Conservation (phyloP, 2,888 invertebrate species). For the Lasioglossum calceatum region DNA sequence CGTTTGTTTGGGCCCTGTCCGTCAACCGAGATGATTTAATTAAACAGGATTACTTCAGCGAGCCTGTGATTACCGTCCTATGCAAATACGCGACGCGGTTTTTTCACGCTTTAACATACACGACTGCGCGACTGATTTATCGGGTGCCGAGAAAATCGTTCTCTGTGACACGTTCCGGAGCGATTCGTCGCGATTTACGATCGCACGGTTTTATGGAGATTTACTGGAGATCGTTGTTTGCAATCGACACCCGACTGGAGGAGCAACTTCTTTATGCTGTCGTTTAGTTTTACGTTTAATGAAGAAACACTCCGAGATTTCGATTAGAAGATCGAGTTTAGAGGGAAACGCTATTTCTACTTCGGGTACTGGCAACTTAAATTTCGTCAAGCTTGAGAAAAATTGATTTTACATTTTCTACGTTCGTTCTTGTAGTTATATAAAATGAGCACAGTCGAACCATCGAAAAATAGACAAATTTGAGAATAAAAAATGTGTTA, state of each 20-base stretch:
- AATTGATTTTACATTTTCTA: too few relatives aligned
- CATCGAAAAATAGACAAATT: too few relatives aligned
- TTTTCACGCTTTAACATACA: not conserved
- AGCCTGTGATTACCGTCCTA: slow-evolving; percentile 9
- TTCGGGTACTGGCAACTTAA: too few relatives aligned
- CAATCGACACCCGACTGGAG: not conserved
- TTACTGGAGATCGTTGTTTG: not conserved
- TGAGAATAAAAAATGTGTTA: too few relatives aligned
- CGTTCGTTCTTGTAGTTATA: too few relatives aligned
- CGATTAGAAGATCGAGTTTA: too few relatives aligned
- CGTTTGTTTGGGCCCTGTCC: slow-evolving; percentile 14
- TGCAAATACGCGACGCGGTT: not conserved
- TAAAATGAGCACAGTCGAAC: too few relatives aligned
- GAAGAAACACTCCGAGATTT: too few relatives aligned
- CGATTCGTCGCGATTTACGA: not conserved
- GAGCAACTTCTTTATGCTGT: not conserved
- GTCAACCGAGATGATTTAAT: slow-evolving; percentile 45
- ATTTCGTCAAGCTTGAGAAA: too few relatives aligned
- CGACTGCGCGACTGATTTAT: not conserved
- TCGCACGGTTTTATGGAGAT: not conserved
- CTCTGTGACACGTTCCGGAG: not conserved
- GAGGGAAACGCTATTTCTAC: not conserved
- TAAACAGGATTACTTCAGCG: slow-evolving; percentile 37
- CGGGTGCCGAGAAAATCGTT: not conserved
- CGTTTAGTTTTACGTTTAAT: not conserved